Evolutionary conservation across 1,140 invertebrate species (phyloP).

Genomic region (Zaprionus africanus): DNA sequence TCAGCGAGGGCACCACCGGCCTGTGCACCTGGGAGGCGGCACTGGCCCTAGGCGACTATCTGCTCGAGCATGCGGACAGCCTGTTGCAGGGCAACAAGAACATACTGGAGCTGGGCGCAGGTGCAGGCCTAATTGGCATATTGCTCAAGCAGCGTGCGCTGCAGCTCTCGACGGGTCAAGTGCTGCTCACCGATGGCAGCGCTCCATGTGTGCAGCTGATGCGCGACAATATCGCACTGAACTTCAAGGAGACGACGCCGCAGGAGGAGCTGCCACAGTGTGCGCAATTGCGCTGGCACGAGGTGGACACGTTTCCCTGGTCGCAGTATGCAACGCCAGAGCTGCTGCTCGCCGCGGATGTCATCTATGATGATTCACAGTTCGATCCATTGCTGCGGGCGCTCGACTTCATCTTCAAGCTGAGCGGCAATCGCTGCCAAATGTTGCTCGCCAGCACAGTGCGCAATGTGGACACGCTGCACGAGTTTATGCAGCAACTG

Average conservation of each 20-base stretch:
- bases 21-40: conserved; percentile 82
- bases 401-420: conserved; percentile 61
- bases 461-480: conserved; percentile 71
- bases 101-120: conserved; percentile 74
- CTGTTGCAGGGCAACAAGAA: conserved; percentile 56
- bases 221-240: conserved; percentile 65
- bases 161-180: conserved; percentile 32
- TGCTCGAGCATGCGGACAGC: conserved; percentile 51
- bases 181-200: conserved; percentile 78
- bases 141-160: conserved; percentile 53
- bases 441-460: conserved; percentile 78
- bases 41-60: conserved; percentile 68
- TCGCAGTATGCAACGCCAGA: conserved; percentile 31
- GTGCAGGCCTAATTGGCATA: conserved; percentile 74
- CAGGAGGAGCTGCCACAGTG: conserved; percentile 22
- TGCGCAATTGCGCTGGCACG: conserved; percentile 60
- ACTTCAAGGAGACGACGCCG: conserved; percentile 38
- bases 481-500: conserved; percentile 63
- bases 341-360: conserved; percentile 74
- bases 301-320: conserved; percentile 46
- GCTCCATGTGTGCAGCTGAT: conserved; percentile 68
- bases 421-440: conserved; percentile 38
- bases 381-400: conserved; percentile 60
- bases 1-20: conserved; percentile 77
- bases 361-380: conserved; percentile 74